Conservation (phyloP, 2,888 invertebrate species). For the Pteria penguin region DNA sequence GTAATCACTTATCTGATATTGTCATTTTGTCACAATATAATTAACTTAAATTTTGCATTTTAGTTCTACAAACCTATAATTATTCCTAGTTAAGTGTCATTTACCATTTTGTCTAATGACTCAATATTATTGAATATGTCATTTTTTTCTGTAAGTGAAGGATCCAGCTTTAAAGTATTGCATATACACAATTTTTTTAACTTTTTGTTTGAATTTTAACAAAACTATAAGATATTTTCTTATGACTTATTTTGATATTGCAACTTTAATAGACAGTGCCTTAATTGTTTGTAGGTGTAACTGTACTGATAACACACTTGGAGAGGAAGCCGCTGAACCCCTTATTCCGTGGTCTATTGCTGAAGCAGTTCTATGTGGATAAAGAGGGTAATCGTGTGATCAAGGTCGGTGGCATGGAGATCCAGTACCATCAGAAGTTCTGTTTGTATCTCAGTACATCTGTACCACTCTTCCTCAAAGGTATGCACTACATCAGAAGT, state of each 20-base stretch:
- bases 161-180: too few species aligned
- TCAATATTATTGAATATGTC: background rate
- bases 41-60: too few species aligned
- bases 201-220: too few species aligned
- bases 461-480: conserved; percentile 74
- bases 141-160: background rate
- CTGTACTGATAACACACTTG: conserved; percentile 76
- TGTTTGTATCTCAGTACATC: conserved; percentile 76
- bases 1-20: too few species aligned
- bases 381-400: conserved; percentile 71
- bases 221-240: too few species aligned
- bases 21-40: too few species aligned
- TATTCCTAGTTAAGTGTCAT: too few species aligned
- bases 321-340: conserved; percentile 74
- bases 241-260: background rate
- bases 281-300: conserved; percentile 66
- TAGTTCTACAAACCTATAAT: too few species aligned
- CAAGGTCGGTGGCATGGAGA: conserved; percentile 66
- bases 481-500: conserved; percentile 56
- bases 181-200: too few species aligned
- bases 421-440: conserved; percentile 73
- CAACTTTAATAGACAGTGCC: background rate
- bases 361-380: conserved; percentile 73
- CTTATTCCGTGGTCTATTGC: conserved; percentile 69
- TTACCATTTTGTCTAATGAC: background rate